Conservation (phyloP, 2,113 vertebrate genomes). For the Lanius collurio region DNA sequence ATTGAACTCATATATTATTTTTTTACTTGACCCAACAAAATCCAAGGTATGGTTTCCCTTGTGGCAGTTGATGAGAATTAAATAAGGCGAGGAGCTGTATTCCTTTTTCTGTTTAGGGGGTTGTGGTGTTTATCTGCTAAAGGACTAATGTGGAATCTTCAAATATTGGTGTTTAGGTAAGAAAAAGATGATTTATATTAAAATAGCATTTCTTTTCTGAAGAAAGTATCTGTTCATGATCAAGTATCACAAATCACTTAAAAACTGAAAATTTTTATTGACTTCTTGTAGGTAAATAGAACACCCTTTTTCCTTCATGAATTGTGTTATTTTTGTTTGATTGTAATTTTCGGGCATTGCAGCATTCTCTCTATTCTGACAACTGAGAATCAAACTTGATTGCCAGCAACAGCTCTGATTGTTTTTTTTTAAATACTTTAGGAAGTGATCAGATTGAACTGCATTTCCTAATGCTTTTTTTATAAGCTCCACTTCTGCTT, state of each 20-base stretch:
- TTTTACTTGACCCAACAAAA: background rate
- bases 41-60: background rate
- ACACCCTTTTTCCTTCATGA: background rate
- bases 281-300: background rate
- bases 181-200: background rate
- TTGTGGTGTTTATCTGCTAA: background rate
- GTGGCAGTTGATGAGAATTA: background rate
- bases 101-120: background rate
- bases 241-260: background rate
- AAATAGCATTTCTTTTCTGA: background rate
- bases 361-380: background rate
- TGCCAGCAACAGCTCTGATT: background rate
- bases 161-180: background rate
- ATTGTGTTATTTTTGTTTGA: background rate
- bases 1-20: rapidly evolving
- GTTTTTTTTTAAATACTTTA: background rate
- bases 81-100: background rate
- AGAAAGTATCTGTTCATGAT: background rate
- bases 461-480: background rate
- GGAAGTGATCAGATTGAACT: background rate
- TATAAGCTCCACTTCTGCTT: background rate
- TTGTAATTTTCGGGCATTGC: background rate
- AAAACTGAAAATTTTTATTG: background rate
- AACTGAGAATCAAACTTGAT: background rate
- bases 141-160: background rate